Conservation (phyloP, 2,797 vertebrate genomes). For the Semotilus atromaculatus region DNA sequence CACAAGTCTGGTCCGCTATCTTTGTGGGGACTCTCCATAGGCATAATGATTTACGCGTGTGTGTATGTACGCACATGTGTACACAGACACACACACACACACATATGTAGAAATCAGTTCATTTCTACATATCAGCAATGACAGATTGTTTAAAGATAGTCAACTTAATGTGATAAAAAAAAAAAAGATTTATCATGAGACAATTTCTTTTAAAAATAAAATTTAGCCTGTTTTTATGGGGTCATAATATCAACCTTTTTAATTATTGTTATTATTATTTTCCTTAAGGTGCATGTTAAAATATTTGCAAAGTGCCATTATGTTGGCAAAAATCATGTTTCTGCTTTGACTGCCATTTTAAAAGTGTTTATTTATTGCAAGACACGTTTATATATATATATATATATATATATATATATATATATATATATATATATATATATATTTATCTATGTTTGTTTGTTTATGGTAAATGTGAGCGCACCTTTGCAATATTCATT, state of each 20-base stretch:
- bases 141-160: background rate
- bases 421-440: too few relatives aligned
- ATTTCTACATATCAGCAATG: constrained; percentile 4
- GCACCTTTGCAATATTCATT: background rate
- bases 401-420: too few relatives aligned
- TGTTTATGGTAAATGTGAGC: background rate
- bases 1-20: too few relatives aligned
- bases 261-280: background rate
- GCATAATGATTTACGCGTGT: too few relatives aligned
- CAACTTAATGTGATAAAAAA: background rate
- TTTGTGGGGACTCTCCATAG: too few relatives aligned
- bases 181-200: background rate
- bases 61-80: too few relatives aligned
- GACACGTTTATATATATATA: background rate
- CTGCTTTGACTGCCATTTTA: background rate
- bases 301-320: background rate
- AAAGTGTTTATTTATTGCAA: background rate
- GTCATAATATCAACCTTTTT: background rate
- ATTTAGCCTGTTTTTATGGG: background rate
- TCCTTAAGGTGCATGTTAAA: background rate
- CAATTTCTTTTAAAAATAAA: background rate
- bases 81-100: too few relatives aligned
- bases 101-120: too few relatives aligned
- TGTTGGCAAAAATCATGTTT: background rate
- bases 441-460: background rate